Conservation (phyloP, 2,113 vertebrate genomes). For the Syngnathus floridae region DNA sequence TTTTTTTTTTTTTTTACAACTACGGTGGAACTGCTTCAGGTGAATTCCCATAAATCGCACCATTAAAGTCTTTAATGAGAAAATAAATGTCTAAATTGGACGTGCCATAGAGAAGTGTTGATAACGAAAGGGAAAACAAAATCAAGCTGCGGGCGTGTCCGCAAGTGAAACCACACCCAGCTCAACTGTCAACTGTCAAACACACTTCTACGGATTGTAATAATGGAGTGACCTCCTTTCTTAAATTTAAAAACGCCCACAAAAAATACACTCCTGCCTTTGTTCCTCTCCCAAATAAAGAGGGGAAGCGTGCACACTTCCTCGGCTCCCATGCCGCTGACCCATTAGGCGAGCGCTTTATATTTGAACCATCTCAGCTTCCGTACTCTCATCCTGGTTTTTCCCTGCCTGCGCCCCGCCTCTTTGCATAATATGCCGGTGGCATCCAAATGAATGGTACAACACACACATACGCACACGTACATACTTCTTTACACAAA, state of each 20-base stretch:
- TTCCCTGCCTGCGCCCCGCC: slow-evolving; percentile 38
- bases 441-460: slow-evolving; percentile 37
- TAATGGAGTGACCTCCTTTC: neutral
- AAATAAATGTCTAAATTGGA: neutral
- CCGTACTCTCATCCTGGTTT: neutral
- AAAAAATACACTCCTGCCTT: neutral
- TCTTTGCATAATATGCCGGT: slow-evolving; percentile 57
- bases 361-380: neutral
- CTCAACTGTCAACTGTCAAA: neutral
- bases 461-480: slow-evolving; percentile 5
- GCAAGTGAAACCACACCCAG: neutral
- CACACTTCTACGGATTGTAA: neutral
- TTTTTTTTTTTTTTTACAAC: neutral
- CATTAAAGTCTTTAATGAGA: too few relatives aligned
- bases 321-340: neutral
- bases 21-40: too few relatives aligned
- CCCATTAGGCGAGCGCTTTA: neutral
- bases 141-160: too few relatives aligned
- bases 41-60: too few relatives aligned
- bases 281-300: neutral
- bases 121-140: neutral
- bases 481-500: slow-evolving; percentile 15
- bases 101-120: neutral
- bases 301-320: neutral
- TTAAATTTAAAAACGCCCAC: neutral